These are phyloP conservation scores for Platalea minor DNA, from an alignment of 2,797 vertebrate species.

Conservation along the genomic window DNA sequence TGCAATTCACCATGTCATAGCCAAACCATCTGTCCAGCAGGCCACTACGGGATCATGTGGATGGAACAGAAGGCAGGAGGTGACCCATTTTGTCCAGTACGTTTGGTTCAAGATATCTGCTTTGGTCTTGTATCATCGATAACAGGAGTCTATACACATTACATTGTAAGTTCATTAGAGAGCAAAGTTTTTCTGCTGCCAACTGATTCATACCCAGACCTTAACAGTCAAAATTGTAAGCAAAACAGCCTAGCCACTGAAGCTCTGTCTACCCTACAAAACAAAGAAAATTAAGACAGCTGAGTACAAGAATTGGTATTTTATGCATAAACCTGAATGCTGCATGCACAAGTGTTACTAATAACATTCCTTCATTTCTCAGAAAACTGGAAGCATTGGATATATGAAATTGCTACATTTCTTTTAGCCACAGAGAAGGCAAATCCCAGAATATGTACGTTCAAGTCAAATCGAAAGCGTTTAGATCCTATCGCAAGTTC, in stretches of 20 bases:
- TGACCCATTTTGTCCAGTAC: background rate
- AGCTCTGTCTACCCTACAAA: background rate
- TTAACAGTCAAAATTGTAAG: background rate
- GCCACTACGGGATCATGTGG: slow-evolving; percentile 6
- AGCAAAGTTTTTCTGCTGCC: background rate
- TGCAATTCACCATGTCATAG: slow-evolving; percentile 77
- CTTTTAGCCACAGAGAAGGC: background rate
- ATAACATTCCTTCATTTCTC: background rate
- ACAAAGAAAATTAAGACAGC: background rate
- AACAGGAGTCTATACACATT: background rate
- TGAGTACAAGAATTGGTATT: background rate
- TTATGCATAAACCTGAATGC: background rate
- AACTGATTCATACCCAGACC: background rate
- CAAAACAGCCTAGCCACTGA: background rate
- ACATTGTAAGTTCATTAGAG: background rate
- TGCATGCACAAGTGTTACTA: background rate
- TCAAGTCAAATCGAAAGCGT: slow-evolving; percentile 3
- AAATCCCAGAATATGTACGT: background rate
- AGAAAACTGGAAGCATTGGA: background rate
- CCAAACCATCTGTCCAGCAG: slow-evolving; percentile 75
- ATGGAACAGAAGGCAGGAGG: background rate
- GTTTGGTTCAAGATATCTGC: slow-evolving; percentile 46
- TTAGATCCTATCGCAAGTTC: slow-evolving; percentile 24
- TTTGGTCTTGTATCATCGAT: background rate
- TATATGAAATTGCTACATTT: background rate